These are phyloP conservation scores for Leontopithecus rosalia DNA, from an alignment of 2,797 vertebrate genomes.

Conservation along the genomic window DNA sequence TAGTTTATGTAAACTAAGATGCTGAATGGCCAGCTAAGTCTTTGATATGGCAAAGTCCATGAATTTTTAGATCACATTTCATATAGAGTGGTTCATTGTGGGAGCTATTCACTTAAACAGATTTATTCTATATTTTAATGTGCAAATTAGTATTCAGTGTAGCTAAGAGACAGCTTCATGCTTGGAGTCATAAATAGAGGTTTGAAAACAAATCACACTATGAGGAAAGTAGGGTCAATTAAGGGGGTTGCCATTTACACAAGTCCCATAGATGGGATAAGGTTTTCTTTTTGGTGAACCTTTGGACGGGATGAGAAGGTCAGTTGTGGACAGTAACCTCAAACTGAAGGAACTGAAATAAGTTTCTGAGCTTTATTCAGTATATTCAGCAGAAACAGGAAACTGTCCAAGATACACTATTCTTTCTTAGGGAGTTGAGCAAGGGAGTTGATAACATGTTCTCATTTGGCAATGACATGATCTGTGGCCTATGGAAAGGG, in stretches of 20 bases:
- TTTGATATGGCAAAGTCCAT: neutral
- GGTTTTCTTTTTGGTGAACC: neutral
- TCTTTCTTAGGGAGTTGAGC: neutral
- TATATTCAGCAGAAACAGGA: conserved; percentile 18
- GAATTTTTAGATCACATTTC: neutral
- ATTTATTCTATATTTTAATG: conserved; percentile 19
- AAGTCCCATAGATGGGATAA: neutral
- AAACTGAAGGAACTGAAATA: neutral
- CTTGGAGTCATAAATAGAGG: neutral
- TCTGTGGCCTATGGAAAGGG: neutral
- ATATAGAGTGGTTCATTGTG: neutral
- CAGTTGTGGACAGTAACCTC: neutral
- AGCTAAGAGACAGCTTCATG: neutral
- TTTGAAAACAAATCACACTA: neutral
- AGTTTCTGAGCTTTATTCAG: conserved; percentile 14
- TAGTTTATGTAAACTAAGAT: neutral
- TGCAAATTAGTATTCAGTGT: neutral
- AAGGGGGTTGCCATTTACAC: neutral
- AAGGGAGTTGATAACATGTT: neutral
- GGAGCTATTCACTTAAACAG: neutral
- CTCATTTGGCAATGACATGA: neutral
- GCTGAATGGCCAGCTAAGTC: conserved; percentile 14
- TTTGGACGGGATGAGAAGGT: neutral
- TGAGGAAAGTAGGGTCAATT: neutral
- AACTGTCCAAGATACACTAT: neutral